These are phyloP conservation scores for Mesorhabditis sp. DNA, from an alignment of 2,888 invertebrate genomes.

Conservation along the genomic window DNA sequence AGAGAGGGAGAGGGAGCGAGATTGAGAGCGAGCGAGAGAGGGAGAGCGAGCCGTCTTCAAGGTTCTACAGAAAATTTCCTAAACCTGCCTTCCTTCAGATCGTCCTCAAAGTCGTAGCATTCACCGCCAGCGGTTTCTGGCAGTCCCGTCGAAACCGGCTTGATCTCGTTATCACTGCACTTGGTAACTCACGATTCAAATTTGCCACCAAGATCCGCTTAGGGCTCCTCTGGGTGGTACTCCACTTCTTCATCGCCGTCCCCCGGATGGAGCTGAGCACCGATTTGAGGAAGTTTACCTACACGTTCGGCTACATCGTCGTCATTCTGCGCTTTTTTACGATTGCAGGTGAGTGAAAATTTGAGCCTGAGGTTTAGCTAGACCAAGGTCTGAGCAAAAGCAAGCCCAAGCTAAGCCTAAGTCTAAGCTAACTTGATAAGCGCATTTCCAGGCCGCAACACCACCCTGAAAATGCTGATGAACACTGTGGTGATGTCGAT, in stretches of 20 bases:
- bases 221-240: slow-evolving; percentile 94
- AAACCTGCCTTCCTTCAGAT: slow-evolving; percentile 64
- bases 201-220: slow-evolving; percentile 8
- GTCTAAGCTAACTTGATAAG: too few species aligned
- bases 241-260: slow-evolving; percentile 61
- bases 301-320: slow-evolving; percentile 94
- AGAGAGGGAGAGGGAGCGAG: too few species aligned
- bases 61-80: neutral
- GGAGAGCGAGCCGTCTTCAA: neutral
- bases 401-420: too few species aligned
- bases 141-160: slow-evolving; percentile 94
- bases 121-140: slow-evolving; percentile 95
- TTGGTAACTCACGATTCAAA: slow-evolving; percentile 63
- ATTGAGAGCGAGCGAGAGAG: too few species aligned
- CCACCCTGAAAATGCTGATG: slow-evolving; percentile 99
- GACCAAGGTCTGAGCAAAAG: too few species aligned
- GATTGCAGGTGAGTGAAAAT: slow-evolving; percentile 73
- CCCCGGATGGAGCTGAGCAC: slow-evolving; percentile 27
- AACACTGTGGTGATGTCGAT: slow-evolving; percentile 97
- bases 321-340: slow-evolving; percentile 97
- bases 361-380: too few species aligned
- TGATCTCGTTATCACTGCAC: slow-evolving; percentile 90
- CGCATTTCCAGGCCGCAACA: slow-evolving; percentile 57
- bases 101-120: slow-evolving; percentile 93
- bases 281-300: slow-evolving; percentile 75